Evolutionary conservation across 2,888 invertebrate genomes (phyloP).

Genomic region (Sialis fuliginosa): DNA sequence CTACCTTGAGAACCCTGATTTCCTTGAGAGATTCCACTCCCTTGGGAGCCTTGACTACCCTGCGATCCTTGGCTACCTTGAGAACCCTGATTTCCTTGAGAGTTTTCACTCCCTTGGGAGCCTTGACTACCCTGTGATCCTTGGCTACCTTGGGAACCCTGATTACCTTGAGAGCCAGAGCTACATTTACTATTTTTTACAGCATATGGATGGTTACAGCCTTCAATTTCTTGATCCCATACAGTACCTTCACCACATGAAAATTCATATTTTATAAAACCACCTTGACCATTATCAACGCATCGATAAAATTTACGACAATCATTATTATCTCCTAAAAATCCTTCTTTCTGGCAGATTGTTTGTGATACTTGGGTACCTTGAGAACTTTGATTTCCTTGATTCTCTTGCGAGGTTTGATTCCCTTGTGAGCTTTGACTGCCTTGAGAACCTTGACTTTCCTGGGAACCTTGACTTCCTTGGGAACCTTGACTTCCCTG

Average conservation of each 20-base stretch:
- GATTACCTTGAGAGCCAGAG: constrained; percentile 3
- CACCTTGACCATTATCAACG: constrained; percentile 39
- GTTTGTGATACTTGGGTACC: constrained; percentile 2
- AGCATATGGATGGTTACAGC: constrained; percentile 40
- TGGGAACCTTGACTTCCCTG: constrained; percentile 9
- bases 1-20: background rate
- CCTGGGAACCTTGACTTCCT: constrained; percentile 16
- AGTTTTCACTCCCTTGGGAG: background rate
- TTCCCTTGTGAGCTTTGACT: constrained; percentile 12
- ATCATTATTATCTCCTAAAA: constrained; percentile 26
- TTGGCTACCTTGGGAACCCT: constrained; percentile 1
- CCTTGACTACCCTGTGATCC: background rate
- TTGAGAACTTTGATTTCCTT: constrained; percentile 3
- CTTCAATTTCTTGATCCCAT: constrained; percentile 46
- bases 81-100: background rate
- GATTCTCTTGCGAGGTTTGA: constrained; percentile 10
- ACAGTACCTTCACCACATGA: constrained; percentile 45
- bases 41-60: background rate
- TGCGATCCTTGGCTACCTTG: background rate
- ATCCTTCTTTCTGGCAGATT: constrained; percentile 29
- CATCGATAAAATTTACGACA: constrained; percentile 63
- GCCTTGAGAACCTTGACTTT: constrained; percentile 39
- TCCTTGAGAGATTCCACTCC: background rate
- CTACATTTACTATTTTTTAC: constrained; percentile 19
- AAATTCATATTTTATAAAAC: constrained; percentile 38